These are phyloP conservation scores for Aradophagus sp. DNA, from an alignment of 1,140 invertebrate genomes.

Conservation along the genomic window DNA sequence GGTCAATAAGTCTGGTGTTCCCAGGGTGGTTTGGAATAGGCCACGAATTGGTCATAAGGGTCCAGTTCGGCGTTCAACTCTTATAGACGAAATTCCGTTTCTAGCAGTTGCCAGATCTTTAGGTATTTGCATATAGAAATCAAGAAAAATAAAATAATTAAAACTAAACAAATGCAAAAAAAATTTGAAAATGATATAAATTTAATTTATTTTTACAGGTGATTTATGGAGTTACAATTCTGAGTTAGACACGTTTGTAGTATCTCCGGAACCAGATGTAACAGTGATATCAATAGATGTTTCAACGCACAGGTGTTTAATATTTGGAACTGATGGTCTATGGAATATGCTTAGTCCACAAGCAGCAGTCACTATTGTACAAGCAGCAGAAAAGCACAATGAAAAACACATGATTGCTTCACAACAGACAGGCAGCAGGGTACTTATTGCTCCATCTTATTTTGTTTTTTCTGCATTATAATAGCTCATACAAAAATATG, in stretches of 20 bases:
- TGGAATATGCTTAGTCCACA: slow-evolving; percentile 95
- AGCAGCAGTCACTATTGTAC: slow-evolving; percentile 89
- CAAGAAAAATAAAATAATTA: too few relatives aligned
- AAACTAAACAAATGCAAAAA: too few relatives aligned
- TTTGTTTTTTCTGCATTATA: too few relatives aligned
- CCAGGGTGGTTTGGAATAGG: slow-evolving; percentile 97
- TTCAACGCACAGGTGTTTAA: slow-evolving; percentile 86
- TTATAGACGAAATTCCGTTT: slow-evolving; percentile 96
- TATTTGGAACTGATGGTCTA: slow-evolving; percentile 96
- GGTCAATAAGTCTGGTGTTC: slow-evolving; percentile 92
- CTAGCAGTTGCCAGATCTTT: slow-evolving; percentile 95
- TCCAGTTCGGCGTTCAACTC: slow-evolving; percentile 87
- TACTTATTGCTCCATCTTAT: too few relatives aligned
- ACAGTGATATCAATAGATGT: slow-evolving; percentile 90
- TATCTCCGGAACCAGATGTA: slow-evolving; percentile 98
- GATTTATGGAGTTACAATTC: slow-evolving; percentile 98
- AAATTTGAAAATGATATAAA: too few relatives aligned
- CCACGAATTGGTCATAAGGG: slow-evolving; percentile 87
- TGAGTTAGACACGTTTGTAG: slow-evolving; percentile 90
- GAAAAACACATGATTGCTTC: slow-evolving; percentile 78
- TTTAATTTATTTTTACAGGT: too few relatives aligned
- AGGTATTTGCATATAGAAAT: slow-evolving; percentile 74
- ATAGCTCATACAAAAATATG: too few relatives aligned
- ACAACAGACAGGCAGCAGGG: slow-evolving; percentile 72
- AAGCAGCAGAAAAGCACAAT: slow-evolving; percentile 87